Evolutionary conservation across 1,140 invertebrate genomes (phyloP), one percentile per base, ranked within the genome.

Genomic region (Drosophila elegans): DNA sequence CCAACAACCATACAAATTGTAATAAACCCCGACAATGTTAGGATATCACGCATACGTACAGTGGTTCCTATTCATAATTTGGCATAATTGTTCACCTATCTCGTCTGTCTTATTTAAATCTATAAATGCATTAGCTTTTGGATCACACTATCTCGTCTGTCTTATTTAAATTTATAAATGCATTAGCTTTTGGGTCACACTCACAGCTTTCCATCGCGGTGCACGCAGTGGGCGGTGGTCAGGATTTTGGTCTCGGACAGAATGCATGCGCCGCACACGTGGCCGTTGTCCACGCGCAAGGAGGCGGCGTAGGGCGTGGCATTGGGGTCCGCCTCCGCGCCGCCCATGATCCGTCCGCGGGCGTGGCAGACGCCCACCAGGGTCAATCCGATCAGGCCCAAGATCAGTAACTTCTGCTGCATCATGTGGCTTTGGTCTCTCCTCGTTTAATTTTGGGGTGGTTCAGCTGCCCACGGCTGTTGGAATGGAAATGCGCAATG

Each of bases 181-280:
- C 5, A 6, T 1, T 6, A 32, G 29, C 29, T 5, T 4, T 5
- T 4, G 3, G 29, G 3, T 32, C 29, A 32, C 7, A 88, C 83
- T 80, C 61, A 91, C 90, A 52, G 16, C 45, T 78, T 64, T n/a
- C 36, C 27, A 25, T 80, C 38, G n/a, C 85, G 80, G 4, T 80
- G 46, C 7, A 77, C 38, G 29, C 91, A 92, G 29, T 92, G 91
- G 13, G 91, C 91, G 1, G 91, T 78, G 5, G 91, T 92, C 3
- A 92, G 74, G 11, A 91, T 44, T 4, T 80, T 62, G 2, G 29
- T 59, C 0, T 5, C 41, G 2, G 59, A 59, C 3, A 91, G 0
- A 10, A 92, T 92, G 49, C 36, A 69, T 4, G 63, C 91, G 0
- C 91, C 84, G 39, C 91, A 91, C 3, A 78, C 75, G 53, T 92